These are phyloP conservation scores for Brachyhypopomus gauderio DNA, from an alignment of 2,113 vertebrate genomes.

Conservation along the genomic window DNA sequence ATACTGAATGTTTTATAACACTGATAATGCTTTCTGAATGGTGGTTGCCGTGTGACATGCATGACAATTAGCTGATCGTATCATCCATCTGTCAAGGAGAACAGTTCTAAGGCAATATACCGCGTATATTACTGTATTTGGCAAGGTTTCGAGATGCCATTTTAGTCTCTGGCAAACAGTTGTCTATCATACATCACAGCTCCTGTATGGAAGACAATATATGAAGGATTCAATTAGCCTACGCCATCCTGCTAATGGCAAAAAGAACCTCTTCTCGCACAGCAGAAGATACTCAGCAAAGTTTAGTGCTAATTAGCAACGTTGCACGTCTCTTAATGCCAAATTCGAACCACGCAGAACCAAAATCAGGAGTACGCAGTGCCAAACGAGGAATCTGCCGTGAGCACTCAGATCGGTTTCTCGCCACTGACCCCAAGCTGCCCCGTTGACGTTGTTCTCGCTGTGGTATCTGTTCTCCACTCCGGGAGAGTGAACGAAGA, in stretches of 20 bases:
- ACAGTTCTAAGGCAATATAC: not conserved
- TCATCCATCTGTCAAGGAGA: conserved; percentile 38
- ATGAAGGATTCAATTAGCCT: conserved; percentile 24
- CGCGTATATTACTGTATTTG: conserved; percentile 18
- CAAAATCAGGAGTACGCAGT: not conserved
- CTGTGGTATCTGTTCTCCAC: no score
- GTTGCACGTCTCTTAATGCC: not conserved
- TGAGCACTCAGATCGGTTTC: not conserved
- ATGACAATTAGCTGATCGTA: conserved; percentile 38
- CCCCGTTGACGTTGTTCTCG: no score
- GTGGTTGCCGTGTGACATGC: conserved; percentile 16
- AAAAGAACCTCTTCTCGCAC: not conserved
- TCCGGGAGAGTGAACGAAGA: conserved; percentile 29
- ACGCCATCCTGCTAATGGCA: not conserved
- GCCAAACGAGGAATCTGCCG: not conserved
- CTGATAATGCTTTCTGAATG: conserved; percentile 26
- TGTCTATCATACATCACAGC: not conserved
- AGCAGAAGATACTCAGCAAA: conserved; percentile 2
- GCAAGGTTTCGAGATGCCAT: not conserved
- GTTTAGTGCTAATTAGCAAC: conserved; percentile 42
- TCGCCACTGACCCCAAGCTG: not conserved
- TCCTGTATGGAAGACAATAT: not conserved
- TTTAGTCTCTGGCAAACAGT: conserved; percentile 20
- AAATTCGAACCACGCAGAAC: not conserved
- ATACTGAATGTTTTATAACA: conserved; percentile 24